Evolutionary conservation across 2,888 invertebrate genomes (phyloP).

Genomic region (Bellardia bayeri): DNA sequence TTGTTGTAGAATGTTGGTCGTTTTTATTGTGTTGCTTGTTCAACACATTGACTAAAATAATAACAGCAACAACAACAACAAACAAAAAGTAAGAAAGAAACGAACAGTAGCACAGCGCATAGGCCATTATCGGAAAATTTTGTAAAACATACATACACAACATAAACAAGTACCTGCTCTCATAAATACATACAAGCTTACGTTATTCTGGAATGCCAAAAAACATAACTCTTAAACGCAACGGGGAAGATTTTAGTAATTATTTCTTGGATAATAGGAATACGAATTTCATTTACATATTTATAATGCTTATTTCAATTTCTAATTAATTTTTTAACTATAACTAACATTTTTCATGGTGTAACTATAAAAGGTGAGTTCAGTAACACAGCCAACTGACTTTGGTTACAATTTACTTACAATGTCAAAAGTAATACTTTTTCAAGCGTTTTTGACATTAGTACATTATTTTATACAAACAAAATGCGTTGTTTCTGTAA

Average conservation of each 20-base stretch:
- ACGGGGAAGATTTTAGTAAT: conserved; percentile 6
- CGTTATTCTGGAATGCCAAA: conserved; percentile 24
- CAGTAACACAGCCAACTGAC: too few species aligned
- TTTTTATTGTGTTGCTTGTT: conserved; percentile 42
- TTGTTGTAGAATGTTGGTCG: conserved; percentile 18
- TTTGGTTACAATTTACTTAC: too few species aligned
- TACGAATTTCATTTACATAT: neutral
- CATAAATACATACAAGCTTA: conserved; percentile 21
- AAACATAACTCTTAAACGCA: neutral
- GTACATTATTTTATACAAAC: too few species aligned
- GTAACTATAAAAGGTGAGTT: too few species aligned
- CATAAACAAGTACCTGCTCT: conserved; percentile 26
- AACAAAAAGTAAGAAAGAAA: conserved; percentile 1
- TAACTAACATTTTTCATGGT: too few species aligned
- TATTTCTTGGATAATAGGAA: neutral
- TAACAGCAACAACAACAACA: neutral
- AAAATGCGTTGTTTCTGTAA: too few species aligned
- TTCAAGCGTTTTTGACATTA: too few species aligned
- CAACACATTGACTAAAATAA: conserved; percentile 17
- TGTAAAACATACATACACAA: conserved; percentile 52
- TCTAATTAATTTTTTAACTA: too few species aligned
- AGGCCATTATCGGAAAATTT: conserved; percentile 64
- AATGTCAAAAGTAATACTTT: too few species aligned
- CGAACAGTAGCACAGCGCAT: conserved; percentile 49
- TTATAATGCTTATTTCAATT: too few species aligned